Evolutionary conservation across 2,797 vertebrate species (phyloP), one percentile per base, ranked within the genome.

Genomic region (Falco concolor): DNA sequence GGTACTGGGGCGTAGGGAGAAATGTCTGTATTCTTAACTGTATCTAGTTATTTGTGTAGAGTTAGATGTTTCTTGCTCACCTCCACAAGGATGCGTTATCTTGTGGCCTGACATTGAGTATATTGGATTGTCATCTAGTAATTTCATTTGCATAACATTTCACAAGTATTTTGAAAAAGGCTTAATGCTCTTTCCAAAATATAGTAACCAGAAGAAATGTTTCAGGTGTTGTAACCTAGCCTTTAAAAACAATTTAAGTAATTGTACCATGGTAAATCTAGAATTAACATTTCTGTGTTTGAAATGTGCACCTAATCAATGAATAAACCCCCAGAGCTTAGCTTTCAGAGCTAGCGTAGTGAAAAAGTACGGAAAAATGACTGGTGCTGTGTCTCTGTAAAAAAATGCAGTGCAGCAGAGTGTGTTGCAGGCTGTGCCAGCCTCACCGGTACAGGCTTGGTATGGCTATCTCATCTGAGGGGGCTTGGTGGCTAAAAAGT

Each of bases 351-450:
- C 6, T 42, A 20, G 32, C 3, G 1, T 0, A 7, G 16, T 64
- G 56, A 6, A 34, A 22, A 65, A 42, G 63, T 38, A 6, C 54
- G 65, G 76, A 65, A 65, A 30, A 82, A 30, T 6, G 1, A 3
- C 12, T 32, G 57, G 34, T 40, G 57, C 24, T 0, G 0, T 13
- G 8, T 65, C 64, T 65, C 5, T 24, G 28, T 57, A 38, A 10
- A 34, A 70, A 22, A 42, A 42, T 15, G 38, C 15, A 24, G 54
- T 4, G 14, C 73, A n/a, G 36, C 49, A 18, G n/a, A 20, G 27
- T 3, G 0, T 0, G 0, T 16, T 63, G 6, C 6, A 20, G 4
- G 23, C 38, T 72, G 8, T 65, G 32, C n/a, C 8, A 13, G 23
- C 60, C 53, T 56, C 30, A 4, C 15, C 32, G 18, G 32, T 16